Base-by-base conservation (phyloP, 2,888 invertebrate genomes). In the Eupithecia centaureata region DNA sequence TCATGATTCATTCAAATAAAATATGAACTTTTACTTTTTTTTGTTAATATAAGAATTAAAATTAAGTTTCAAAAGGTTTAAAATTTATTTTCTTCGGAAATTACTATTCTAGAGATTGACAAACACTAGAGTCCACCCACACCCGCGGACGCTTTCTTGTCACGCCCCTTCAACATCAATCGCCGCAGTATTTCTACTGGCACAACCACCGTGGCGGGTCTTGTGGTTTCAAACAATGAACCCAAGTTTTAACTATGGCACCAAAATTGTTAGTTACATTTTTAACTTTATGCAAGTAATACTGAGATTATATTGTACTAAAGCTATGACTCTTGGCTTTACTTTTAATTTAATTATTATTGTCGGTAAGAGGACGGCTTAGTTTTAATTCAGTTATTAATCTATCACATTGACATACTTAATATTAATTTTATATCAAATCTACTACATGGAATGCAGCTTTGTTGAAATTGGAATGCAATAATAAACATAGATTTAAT, bases 221-320 rank as follows among this genome's bases (percentile, higher is more conserved):
- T 10, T 18, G 18, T 42, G 42, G 8, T 18, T 18, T 42, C 10
- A 18, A 8, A 38, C 42, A 13, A 42, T 42, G n/a, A 18, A 2
- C n/a, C 2, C 5, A 57, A 60, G 56, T 70, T 62, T 71, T 59
- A 67, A 68, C 68, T 88, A 88, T 88, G 88, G 88, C 88, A 88
- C 88, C 78, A 75, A 76, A 78, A 75, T 77, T 77, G 77, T 73
- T 79, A 79, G 72, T 78, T 73, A 77, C 72, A 75, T 74, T 70
- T 75, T 74, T 38, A 38, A n/a, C 22, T 47, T 22, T 47, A 47
- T 12, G 10, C 18, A 22, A 47, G 22, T 87, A 88, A 89, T 89
- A 89, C 89, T 88, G 89, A 79, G 77, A 28, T 56, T 51, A 80
- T 80, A 72, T 87, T 87, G 82, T 84, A 47, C 18, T 47, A 22